Evolutionary conservation across 92 coral and sea anemone species (phyloP).

Genomic region (Meandrina meandrites): DNA sequence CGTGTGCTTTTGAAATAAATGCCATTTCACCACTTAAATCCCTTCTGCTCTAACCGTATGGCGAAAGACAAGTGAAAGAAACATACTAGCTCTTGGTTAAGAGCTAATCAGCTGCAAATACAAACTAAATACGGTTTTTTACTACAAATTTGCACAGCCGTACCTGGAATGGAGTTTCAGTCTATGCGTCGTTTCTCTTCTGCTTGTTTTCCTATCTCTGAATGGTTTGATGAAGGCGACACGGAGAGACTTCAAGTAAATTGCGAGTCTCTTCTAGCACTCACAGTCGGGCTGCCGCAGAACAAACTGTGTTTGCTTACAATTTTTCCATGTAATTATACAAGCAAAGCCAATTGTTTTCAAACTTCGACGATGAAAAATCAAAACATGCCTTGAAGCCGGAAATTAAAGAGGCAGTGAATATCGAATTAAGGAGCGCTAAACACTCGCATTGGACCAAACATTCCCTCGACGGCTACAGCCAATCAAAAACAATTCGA

Average conservation of each 20-base stretch:
- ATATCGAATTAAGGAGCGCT: conserved; percentile 33
- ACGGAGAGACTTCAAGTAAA: not conserved
- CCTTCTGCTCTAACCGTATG: not conserved
- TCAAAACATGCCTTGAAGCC: conserved; percentile 35
- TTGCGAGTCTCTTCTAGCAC: conserved; percentile 2
- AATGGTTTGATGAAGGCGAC: not conserved
- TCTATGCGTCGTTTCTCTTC: not conserved
- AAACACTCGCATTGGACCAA: conserved; percentile 11
- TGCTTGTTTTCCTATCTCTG: not conserved
- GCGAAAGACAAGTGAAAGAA: not conserved
- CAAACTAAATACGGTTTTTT: not conserved
- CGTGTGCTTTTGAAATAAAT: not conserved
- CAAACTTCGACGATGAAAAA: conserved; percentile 38
- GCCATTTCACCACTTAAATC: not conserved
- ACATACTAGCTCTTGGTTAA: not conserved
- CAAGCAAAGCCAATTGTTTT: conserved; percentile 47
- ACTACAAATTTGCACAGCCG: not conserved
- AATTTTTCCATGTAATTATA: conserved; percentile 41
- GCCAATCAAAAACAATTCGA: conserved; percentile 26
- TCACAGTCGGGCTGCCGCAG: not conserved
- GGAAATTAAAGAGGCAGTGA: conserved; percentile 46
- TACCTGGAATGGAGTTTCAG: conserved; percentile 3
- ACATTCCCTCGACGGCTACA: not conserved
- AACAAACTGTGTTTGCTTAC: conserved; percentile 20
- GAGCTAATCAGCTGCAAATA: conserved; percentile 3